These are phyloP conservation scores for Plemyria rubiginata DNA, from an alignment of 2,888 invertebrate genomes.

Conservation along the genomic window DNA sequence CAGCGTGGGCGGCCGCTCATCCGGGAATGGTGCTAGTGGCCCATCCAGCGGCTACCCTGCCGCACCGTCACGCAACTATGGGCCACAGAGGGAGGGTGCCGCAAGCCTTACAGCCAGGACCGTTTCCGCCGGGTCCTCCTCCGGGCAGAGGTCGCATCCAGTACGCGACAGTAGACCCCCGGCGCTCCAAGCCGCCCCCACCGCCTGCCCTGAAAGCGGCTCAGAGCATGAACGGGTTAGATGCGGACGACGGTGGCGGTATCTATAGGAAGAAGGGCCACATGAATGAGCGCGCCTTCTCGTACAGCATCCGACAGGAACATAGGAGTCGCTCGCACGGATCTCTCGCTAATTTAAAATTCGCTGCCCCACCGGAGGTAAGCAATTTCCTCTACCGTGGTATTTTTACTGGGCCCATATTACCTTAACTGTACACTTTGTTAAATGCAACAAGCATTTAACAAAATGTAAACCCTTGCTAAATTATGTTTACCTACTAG, in stretches of 20 bases:
- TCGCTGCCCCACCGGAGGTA: slow-evolving; percentile 89
- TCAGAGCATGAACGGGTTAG: slow-evolving; percentile 87
- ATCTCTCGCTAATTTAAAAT: slow-evolving; percentile 95
- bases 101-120: slow-evolving; percentile 80
- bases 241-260: slow-evolving; percentile 86
- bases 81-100: slow-evolving; percentile 86
- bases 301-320: slow-evolving; percentile 96
- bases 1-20: slow-evolving; percentile 68
- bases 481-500: slow-evolving; percentile 18
- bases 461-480: slow-evolving; percentile 6
- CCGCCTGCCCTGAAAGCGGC: slow-evolving; percentile 87
- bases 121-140: slow-evolving; percentile 70
- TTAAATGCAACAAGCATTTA: too few relatives aligned
- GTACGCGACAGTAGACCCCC: slow-evolving; percentile 87
- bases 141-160: slow-evolving; percentile 77
- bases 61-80: slow-evolving; percentile 79
- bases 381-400: slow-evolving; percentile 43
- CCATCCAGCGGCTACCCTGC: slow-evolving; percentile 75
- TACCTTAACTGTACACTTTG: slow-evolving; percentile 11
- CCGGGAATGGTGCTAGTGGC: slow-evolving; percentile 79
- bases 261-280: slow-evolving; percentile 96
- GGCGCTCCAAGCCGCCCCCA: slow-evolving; percentile 86
- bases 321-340: slow-evolving; percentile 97
- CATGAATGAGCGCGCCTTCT: slow-evolving; percentile 96
- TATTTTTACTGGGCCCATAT: slow-evolving; percentile 7